Evolutionary conservation across 1,140 invertebrate genomes (phyloP), one percentile per base, ranked within the genome.

Genomic region (Parasteatoda tepidariorum): DNA sequence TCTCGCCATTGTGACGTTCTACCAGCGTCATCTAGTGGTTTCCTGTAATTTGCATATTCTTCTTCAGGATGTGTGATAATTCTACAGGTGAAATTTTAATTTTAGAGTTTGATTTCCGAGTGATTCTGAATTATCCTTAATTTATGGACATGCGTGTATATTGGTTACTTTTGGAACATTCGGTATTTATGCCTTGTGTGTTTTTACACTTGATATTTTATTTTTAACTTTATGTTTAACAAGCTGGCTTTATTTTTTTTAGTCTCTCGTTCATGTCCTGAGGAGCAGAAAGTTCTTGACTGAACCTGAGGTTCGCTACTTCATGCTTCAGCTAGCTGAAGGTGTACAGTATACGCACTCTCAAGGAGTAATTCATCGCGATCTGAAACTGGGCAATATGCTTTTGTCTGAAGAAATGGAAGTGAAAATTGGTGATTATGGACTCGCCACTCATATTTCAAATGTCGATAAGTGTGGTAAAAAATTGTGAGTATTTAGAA

Each of bases 341-440:
- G 97, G 97, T n/a, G 96, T 98, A 30, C 91, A 93, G 84, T 99
- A 99, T 89, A 90, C 99, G 54, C 98, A 99, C 88, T 91, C 93
- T 82, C 92, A 93, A 85, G 85, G 86, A 2, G 97, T 99, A 41
- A 98, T 99, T 86, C 98, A 99, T 89, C 91, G 98, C 62, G 98
- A 99, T 91, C 91, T 99, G 7, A 99, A 99, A 89, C 91, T 99
- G 28, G 98, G 97, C 18, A 99, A 99, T 90, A 91, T 99, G 41
- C 99, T 99, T 89, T 91, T 99, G 30, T 96, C 97, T 87, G 96
- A 98, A 88, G 93, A 98, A 82, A 92, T 99, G 88, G 93, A 95
- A 87, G 94, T 99, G 4, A 99, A 99, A 90, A 98, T 99, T 86
- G 98, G 98, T 66, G 98, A 99, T 89, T 99, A 99, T 91, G 98